Evolutionary conservation across 1,140 invertebrate genomes (phyloP).

Genomic region (Pachypeltis micranthus): DNA sequence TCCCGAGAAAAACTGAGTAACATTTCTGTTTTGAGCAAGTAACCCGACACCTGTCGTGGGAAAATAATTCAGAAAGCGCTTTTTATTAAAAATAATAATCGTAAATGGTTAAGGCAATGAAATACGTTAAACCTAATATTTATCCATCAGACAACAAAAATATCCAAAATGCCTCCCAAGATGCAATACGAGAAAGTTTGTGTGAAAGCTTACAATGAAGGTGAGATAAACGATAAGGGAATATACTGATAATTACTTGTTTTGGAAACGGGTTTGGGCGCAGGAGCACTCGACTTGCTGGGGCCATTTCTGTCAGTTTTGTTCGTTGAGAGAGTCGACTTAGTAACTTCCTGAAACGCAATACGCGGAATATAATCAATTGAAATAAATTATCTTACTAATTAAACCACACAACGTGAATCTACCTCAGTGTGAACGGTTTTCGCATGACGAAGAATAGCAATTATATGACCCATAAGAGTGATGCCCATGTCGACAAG

Average conservation of each 20-base stretch:
- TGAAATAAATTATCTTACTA: background rate
- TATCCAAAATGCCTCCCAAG: too few species aligned
- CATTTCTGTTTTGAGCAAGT: too few species aligned
- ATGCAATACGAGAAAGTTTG: too few species aligned
- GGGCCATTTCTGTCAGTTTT: background rate
- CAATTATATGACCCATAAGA: slow-evolving; percentile 71
- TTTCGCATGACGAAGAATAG: slow-evolving; percentile 70
- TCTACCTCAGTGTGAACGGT: slow-evolving; percentile 49
- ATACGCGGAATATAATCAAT: background rate
- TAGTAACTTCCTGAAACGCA: background rate
- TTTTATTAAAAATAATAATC: too few species aligned
- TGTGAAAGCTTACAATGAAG: too few species aligned
- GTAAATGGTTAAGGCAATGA: too few species aligned
- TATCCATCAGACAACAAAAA: too few species aligned
- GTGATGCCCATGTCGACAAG: slow-evolving; percentile 71
- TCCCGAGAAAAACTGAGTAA: too few species aligned
- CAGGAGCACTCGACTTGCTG: background rate
- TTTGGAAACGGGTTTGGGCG: background rate
- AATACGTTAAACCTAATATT: too few species aligned
- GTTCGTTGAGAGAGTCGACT: background rate
- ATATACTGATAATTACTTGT: background rate
- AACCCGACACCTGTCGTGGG: too few species aligned
- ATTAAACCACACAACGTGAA: background rate
- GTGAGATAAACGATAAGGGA: too few species aligned
- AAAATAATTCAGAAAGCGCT: too few species aligned